Conservation (phyloP, 2,888 invertebrate species). For the Nemotelus pantherinus region DNA sequence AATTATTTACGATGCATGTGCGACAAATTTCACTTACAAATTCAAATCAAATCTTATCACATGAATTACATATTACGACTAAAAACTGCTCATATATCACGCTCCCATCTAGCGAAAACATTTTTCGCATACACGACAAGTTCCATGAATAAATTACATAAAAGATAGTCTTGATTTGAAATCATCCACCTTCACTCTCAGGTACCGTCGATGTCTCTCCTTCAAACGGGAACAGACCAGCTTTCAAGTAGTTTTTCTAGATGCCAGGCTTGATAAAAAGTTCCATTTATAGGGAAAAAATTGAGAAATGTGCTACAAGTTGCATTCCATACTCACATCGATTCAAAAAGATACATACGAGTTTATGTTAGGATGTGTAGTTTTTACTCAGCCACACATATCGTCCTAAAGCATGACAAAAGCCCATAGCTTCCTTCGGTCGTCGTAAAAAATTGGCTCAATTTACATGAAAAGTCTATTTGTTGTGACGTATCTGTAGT, state of each 20-base stretch:
- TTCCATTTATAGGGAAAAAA: not conserved
- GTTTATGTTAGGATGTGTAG: not conserved
- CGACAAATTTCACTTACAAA: too few species aligned
- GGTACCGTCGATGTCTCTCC: not conserved
- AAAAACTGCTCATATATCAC: too few species aligned
- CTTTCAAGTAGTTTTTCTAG: not conserved
- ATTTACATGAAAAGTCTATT: slow-evolving; percentile 31
- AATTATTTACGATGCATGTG: too few species aligned
- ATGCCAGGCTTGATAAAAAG: not conserved
- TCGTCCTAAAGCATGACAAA: not conserved
- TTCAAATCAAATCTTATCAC: too few species aligned
- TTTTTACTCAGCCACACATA: slow-evolving; percentile 2
- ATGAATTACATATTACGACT: too few species aligned
- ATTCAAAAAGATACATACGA: too few species aligned
- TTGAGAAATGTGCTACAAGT: slow-evolving; percentile 5
- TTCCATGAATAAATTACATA: slow-evolving; percentile 12
- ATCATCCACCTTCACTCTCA: not conserved
- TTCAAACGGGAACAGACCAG: not conserved
- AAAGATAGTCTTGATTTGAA: not conserved
- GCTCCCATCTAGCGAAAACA: too few species aligned
- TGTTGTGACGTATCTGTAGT: slow-evolving; percentile 7
- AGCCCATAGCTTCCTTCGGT: not conserved
- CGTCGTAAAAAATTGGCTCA: slow-evolving; percentile 21
- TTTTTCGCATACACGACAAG: not conserved
- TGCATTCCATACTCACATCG: not conserved